Evolutionary conservation across 2,113 vertebrate genomes (phyloP).

Genomic region (Osmerus mordax): DNA sequence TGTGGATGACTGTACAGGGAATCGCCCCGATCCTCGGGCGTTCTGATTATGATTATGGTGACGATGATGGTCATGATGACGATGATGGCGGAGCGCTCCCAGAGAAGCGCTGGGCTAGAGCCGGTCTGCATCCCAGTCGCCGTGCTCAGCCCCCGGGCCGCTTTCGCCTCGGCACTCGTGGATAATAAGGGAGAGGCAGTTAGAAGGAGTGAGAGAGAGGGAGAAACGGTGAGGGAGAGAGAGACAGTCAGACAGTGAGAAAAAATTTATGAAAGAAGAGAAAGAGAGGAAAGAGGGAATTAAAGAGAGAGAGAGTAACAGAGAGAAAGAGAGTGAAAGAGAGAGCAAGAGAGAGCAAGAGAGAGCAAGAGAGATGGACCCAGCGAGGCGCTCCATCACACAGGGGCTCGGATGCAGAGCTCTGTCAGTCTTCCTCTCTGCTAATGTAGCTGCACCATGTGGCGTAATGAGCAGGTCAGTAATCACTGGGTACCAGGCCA

Average conservation of each 20-base stretch:
- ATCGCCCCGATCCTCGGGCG: not conserved
- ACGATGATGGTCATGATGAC: not conserved
- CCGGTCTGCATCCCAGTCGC: not conserved
- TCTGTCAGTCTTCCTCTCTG: too few species aligned
- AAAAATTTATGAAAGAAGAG: not conserved
- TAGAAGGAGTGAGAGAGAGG: not conserved
- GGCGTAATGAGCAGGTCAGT: too few species aligned
- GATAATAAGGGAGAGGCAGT: not conserved
- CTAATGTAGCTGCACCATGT: too few species aligned
- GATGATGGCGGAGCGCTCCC: not conserved
- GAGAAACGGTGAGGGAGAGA: not conserved
- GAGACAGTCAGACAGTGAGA: not conserved
- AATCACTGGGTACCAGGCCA: too few species aligned
- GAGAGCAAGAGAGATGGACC: not conserved
- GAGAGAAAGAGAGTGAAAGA: not conserved
- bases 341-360: not conserved
- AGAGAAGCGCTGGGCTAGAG: not conserved
- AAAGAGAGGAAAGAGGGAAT: not conserved
- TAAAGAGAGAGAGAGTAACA: not conserved
- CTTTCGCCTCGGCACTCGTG: not conserved
- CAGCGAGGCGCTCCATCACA: too few species aligned
- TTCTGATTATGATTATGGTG: not conserved
- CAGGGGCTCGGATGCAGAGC: too few species aligned
- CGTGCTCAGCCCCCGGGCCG: not conserved
- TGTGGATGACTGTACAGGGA: conserved; percentile 1